These are phyloP conservation scores for Gastrophryne carolinensis DNA, from an alignment of 2,797 vertebrate species.

Conservation along the genomic window DNA sequence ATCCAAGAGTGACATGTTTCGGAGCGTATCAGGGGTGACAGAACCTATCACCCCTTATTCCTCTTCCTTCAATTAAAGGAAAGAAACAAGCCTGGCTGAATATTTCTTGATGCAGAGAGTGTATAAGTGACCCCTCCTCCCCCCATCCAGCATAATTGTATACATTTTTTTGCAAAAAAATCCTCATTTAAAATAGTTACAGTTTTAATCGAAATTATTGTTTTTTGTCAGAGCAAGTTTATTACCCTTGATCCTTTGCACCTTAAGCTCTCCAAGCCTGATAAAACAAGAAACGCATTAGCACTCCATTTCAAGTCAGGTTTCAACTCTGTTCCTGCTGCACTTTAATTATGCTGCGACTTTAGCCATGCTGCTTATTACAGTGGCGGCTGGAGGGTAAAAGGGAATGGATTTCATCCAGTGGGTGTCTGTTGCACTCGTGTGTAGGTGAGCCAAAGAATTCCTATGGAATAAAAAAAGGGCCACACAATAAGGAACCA, in stretches of 20 bases:
- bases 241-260: not conserved
- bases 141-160: too few relatives aligned
- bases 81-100: too few relatives aligned
- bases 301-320: not conserved
- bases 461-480: not conserved
- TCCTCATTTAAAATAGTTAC: too few relatives aligned
- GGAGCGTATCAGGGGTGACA: too few relatives aligned
- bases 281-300: not conserved
- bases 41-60: too few relatives aligned
- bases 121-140: too few relatives aligned
- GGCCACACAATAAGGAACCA: not conserved
- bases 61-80: too few relatives aligned
- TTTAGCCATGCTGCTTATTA: not conserved
- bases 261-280: not conserved
- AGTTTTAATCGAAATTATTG: too few relatives aligned
- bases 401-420: constrained; percentile 11
- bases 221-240: not conserved
- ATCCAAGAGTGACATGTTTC: too few relatives aligned
- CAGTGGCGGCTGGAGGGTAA: not conserved
- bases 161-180: too few relatives aligned
- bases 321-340: not conserved
- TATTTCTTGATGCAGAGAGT: too few relatives aligned
- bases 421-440: constrained; percentile 2
- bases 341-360: not conserved
- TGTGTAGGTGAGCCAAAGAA: constrained; percentile 14